A percentile compares a stretch with the other conserved stretches of the same genome.
These are phyloP conservation scores for Pilophorus perplexus DNA, from an alignment of 2,888 invertebrate genomes.

Conservation along the genomic window DNA sequence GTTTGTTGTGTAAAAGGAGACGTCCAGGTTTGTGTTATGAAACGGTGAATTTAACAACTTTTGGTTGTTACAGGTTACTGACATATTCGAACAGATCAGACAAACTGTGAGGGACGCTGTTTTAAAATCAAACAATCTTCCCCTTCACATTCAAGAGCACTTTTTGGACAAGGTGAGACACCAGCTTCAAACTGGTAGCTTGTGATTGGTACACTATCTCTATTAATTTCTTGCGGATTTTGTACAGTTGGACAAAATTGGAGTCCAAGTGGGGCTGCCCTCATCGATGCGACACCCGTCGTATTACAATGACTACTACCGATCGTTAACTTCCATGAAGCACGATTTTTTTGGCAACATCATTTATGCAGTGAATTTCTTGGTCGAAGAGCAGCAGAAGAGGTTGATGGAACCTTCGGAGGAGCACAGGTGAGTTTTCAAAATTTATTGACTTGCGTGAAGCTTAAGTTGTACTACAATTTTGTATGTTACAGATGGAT, in stretches of 20 bases:
- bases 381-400: conserved; percentile 53
- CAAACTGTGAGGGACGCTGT: conserved; percentile 49
- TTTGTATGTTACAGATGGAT: conserved; percentile 51
- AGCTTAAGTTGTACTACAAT: neutral
- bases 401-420: conserved; percentile 52
- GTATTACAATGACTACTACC: conserved; percentile 54
- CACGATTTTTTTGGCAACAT: conserved; percentile 58
- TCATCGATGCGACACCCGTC: conserved; percentile 51
- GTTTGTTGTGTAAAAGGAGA: no score
- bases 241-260: conserved; percentile 54
- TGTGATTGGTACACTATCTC: neutral
- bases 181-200: neutral
- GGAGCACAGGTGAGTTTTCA: conserved; percentile 51
- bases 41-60: neutral
- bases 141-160: conserved; percentile 49
- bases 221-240: neutral
- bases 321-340: conserved; percentile 54
- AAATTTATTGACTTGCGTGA: neutral
- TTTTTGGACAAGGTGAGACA: conserved; percentile 53
- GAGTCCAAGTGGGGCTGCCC: conserved; percentile 56
- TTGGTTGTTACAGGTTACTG: conserved; percentile 49
- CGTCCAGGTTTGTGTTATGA: no score
- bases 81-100: conserved; percentile 51
- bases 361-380: conserved; percentile 55
- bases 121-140: conserved; percentile 48